A percentile compares a stretch with the other conserved stretches of the same genome.
Evolutionary conservation across 2,888 invertebrate genomes (phyloP).

Genomic region (Parelbella ahira): DNA sequence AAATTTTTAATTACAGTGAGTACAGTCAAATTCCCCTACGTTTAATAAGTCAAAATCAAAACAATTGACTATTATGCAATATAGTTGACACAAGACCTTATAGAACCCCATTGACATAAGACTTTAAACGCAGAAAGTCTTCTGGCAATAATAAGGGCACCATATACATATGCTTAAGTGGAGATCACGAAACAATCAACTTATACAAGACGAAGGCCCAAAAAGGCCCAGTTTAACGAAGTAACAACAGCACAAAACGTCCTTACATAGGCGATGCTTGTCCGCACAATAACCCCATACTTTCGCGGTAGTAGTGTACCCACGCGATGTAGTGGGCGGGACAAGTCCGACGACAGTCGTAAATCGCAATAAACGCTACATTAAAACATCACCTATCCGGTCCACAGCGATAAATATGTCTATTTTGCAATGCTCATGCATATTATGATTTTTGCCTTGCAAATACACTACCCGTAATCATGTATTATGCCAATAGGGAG

Average conservation of each 20-base stretch:
- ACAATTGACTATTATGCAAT: too few relatives aligned
- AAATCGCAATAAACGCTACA: slow-evolving; percentile 59
- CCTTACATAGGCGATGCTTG: slow-evolving; percentile 22
- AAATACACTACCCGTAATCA: slow-evolving; percentile 27
- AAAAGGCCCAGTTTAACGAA: slow-evolving; percentile 5
- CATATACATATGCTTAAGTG: too few relatives aligned
- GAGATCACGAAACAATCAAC: too few relatives aligned
- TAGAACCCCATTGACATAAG: too few relatives aligned
- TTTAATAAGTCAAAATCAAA: too few relatives aligned
- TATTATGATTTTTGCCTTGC: slow-evolving; percentile 38
- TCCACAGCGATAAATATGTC: slow-evolving; percentile 46
- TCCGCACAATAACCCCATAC: slow-evolving; percentile 25
- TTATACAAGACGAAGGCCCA: background rate
- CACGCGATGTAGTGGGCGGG: slow-evolving; percentile 49
- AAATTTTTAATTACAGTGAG: too few relatives aligned
- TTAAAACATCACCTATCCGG: slow-evolving; percentile 48
- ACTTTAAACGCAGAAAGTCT: too few relatives aligned
- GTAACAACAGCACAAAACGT: slow-evolving; percentile 13
- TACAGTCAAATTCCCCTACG: too few relatives aligned
- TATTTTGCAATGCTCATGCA: slow-evolving; percentile 40
- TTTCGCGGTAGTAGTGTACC: slow-evolving; percentile 27
- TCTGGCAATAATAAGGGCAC: too few relatives aligned
- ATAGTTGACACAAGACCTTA: too few relatives aligned
- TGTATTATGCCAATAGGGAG: slow-evolving; percentile 26
- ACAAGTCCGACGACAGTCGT: slow-evolving; percentile 47